A percentile compares a stretch with the other conserved stretches of the same genome.
Evolutionary conservation across 2,113 vertebrate species (phyloP).

Genomic region (Corythaeola cristata): DNA sequence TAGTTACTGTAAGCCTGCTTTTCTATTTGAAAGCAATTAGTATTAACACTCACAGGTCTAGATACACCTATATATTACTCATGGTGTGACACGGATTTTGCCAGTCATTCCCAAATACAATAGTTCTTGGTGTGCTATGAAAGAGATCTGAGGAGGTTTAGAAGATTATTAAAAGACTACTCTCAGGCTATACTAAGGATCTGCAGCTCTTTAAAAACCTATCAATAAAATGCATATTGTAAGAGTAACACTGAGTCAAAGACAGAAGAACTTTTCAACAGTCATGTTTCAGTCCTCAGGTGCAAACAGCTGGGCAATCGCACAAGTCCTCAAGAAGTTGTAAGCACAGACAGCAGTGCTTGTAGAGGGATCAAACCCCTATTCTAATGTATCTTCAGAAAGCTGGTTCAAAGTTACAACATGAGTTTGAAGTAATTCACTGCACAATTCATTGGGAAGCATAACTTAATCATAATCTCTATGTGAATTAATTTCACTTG

Average conservation of each 20-base stretch:
- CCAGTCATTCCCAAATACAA: background rate
- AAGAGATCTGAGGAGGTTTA: conserved; percentile 7
- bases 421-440: background rate
- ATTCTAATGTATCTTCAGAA: background rate
- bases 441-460: conserved; percentile 1
- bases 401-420: background rate
- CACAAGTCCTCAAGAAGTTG: background rate
- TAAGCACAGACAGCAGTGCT: background rate
- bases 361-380: background rate
- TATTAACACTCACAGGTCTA: background rate
- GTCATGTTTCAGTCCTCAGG: background rate
- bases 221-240: background rate
- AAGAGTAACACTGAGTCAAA: background rate
- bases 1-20: background rate
- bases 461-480: background rate
- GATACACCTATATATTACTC: background rate
- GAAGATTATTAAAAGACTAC: conserved; percentile 31
- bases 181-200: background rate
- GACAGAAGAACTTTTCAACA: background rate
- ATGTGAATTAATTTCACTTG: background rate
- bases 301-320: background rate
- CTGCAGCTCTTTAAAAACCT: conserved; percentile 21
- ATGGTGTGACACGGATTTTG: background rate
- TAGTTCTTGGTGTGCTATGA: background rate
- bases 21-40: background rate